Evolutionary conservation across 2,888 invertebrate genomes (phyloP).

Genomic region (Morpho achilles): DNA sequence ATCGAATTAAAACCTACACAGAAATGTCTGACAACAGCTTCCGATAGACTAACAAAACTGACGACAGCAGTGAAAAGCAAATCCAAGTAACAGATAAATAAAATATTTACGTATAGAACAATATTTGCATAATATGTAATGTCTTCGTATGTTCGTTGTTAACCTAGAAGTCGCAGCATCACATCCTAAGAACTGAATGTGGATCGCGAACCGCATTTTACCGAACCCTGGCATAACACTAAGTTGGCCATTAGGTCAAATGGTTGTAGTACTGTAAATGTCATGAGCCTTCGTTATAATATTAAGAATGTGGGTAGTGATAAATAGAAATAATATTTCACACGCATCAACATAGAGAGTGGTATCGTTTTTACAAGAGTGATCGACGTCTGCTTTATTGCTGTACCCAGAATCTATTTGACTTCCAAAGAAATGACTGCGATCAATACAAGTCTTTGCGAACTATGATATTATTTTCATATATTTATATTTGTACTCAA

Average conservation of each 20-base stretch:
- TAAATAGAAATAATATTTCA: slow-evolving; percentile 12
- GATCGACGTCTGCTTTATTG: slow-evolving; percentile 38
- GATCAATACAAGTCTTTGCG: slow-evolving; percentile 37
- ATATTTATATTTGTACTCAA: slow-evolving; percentile 20
- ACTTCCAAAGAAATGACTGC: slow-evolving; percentile 40
- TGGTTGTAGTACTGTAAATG: slow-evolving; percentile 3
- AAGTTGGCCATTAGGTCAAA: neutral
- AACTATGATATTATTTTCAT: slow-evolving; percentile 40
- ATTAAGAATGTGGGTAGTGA: slow-evolving; percentile 2
- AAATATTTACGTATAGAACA: too few relatives aligned
- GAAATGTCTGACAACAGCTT: too few relatives aligned
- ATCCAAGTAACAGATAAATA: too few relatives aligned
- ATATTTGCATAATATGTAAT: too few relatives aligned
- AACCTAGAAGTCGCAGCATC: too few relatives aligned
- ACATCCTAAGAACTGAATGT: too few relatives aligned
- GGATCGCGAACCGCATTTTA: too few relatives aligned
- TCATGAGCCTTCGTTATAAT: slow-evolving; percentile 3
- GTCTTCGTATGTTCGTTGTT: too few relatives aligned
- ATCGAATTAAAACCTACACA: too few relatives aligned
- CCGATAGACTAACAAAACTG: too few relatives aligned
- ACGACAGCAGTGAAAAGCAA: too few relatives aligned
- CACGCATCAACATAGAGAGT: slow-evolving; percentile 18
- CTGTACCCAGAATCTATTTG: slow-evolving; percentile 42
- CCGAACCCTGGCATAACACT: too few relatives aligned
- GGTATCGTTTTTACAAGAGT: slow-evolving; percentile 28